Conservation (phyloP, 2,797 vertebrate genomes). For the Eulemur mongoz region DNA sequence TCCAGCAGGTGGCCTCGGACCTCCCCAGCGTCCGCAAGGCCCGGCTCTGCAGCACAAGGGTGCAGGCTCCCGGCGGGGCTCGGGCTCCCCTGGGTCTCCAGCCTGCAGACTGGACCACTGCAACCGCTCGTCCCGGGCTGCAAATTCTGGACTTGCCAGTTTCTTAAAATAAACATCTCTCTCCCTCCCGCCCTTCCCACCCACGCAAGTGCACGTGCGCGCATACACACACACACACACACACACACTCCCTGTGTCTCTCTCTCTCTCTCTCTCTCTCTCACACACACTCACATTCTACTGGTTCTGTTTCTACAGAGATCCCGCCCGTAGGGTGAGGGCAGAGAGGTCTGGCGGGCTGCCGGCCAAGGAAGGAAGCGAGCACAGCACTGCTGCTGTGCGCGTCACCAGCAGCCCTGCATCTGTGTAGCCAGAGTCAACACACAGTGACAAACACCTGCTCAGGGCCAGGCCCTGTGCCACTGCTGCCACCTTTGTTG, state of each 20-base stretch:
- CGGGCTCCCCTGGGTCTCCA: neutral
- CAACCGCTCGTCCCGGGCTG: neutral
- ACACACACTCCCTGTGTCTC: neutral
- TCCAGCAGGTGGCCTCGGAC: neutral
- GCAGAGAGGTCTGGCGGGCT: neutral
- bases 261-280: too few species aligned
- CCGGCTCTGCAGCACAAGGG: neutral
- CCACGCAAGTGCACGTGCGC: rapidly evolving
- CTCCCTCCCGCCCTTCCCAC: too few species aligned
- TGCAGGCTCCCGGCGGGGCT: neutral
- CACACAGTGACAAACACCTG: neutral
- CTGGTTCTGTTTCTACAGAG: neutral
- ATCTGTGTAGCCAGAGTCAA: neutral
- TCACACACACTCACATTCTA: neutral
- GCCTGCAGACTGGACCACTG: too few species aligned
- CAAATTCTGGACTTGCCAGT: neutral
- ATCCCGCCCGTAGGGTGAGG: neutral
- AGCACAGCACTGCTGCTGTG: neutral
- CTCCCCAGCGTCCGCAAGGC: neutral
- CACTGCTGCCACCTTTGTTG: neutral
- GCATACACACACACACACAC: neutral
- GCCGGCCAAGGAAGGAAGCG: too few species aligned
- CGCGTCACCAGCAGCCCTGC: rapidly evolving
- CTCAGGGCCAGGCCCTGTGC: neutral
- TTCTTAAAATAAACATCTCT: too few species aligned